Evolutionary conservation across 2,888 invertebrate species (phyloP).

Genomic region (Cryptocephalus moraei): DNA sequence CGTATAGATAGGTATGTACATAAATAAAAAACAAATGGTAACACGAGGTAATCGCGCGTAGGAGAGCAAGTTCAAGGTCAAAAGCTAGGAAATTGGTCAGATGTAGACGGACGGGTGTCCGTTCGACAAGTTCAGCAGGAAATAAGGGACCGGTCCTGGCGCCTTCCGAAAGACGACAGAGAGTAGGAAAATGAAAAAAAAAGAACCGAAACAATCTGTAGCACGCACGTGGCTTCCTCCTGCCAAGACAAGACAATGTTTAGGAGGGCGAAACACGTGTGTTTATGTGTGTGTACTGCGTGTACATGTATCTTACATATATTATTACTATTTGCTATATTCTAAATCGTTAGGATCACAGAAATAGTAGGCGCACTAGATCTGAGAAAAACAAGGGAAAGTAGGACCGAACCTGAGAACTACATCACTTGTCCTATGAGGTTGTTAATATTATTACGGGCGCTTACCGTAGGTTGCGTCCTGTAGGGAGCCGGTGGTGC

Average conservation of each 20-base stretch:
- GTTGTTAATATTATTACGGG: too few relatives aligned
- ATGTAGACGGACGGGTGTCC: not conserved
- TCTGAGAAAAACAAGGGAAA: too few relatives aligned
- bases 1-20: slow-evolving; percentile 31
- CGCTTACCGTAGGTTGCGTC: slow-evolving; percentile 50
- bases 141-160: slow-evolving; percentile 11
- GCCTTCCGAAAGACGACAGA: not conserved
- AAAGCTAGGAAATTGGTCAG: slow-evolving; percentile 18
- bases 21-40: slow-evolving; percentile 29
- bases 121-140: not conserved
- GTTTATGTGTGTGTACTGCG: not conserved
- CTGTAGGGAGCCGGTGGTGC: slow-evolving; percentile 44
- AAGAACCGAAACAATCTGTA: too few relatives aligned
- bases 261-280: slow-evolving; percentile 14
- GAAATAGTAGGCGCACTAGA: too few relatives aligned
- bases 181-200: too few relatives aligned
- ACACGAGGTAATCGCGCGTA: slow-evolving; percentile 32
- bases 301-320: not conserved
- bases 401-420: too few relatives aligned
- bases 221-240: slow-evolving; percentile 18
- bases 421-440: too few relatives aligned
- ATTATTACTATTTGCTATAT: too few relatives aligned
- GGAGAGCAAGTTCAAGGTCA: slow-evolving; percentile 35
- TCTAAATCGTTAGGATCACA: too few relatives aligned
- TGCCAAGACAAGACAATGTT: slow-evolving; percentile 15